phyloP scores from a whole-genome alignment of 2,113 vertebrate genomes.

The Tinamus guttatus region DNA sequence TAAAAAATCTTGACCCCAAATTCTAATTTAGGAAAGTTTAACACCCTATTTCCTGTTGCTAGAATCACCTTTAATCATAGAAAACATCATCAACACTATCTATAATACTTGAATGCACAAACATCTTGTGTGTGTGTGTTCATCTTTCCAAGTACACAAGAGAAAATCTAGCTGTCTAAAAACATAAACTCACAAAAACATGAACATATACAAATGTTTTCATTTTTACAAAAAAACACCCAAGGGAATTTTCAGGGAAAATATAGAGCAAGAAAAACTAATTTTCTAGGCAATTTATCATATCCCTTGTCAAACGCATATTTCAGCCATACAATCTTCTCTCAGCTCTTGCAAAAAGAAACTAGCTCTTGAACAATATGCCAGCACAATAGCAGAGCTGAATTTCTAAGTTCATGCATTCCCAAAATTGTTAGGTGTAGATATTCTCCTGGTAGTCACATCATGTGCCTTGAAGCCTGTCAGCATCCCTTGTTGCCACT shows the following conservation, averaged over 20 bases:
- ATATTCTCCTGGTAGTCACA: neutral
- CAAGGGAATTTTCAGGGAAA: neutral
- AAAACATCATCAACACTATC: neutral
- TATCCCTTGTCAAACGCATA: neutral
- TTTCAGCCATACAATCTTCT: neutral
- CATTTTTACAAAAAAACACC: constrained; percentile 17
- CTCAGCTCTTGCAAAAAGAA: neutral
- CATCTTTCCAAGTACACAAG: accelerated
- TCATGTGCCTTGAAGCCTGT: neutral
- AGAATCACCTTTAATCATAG: neutral
- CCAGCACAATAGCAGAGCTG: neutral
- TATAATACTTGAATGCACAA: neutral
- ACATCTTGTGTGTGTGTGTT: neutral
- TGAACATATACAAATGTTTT: neutral
- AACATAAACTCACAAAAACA: neutral
- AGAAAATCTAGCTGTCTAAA: neutral
- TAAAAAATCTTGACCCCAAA: neutral
- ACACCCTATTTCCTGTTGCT: neutral
- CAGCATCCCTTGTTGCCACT: neutral
- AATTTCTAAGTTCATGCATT: neutral
- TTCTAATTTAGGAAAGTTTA: neutral
- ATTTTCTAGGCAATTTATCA: neutral
- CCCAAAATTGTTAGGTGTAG: neutral
- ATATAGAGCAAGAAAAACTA: neutral
- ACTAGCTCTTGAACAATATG: neutral